phyloP scores from a whole-genome alignment of 2,888 invertebrate species.

The Ryuthela nishihirai region DNA sequence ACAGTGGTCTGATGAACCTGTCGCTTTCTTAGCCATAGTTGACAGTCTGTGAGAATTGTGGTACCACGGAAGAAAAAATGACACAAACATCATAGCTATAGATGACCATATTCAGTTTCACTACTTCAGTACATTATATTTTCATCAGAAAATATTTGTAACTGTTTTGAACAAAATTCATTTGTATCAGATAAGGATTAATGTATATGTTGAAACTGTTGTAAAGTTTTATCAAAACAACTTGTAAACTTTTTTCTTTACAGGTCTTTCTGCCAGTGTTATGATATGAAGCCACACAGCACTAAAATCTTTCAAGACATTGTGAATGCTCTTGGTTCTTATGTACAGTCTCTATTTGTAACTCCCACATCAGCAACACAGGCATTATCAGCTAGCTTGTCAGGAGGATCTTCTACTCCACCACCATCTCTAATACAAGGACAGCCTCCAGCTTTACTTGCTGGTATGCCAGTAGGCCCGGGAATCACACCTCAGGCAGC shows the following conservation, averaged over 20 bases:
- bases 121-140: too few species aligned
- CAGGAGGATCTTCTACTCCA: slow-evolving; percentile 38
- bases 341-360: slow-evolving; percentile 77
- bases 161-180: too few species aligned
- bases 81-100: too few species aligned
- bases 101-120: too few species aligned
- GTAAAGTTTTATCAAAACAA: too few species aligned
- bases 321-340: slow-evolving; percentile 86
- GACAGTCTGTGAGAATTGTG: too few species aligned
- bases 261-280: slow-evolving; percentile 84
- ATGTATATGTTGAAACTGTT: too few species aligned
- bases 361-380: slow-evolving; percentile 12
- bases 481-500: slow-evolving; percentile 83
- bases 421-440: slow-evolving; percentile 54
- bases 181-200: too few species aligned
- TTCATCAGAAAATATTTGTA: too few species aligned
- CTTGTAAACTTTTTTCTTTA: slow-evolving; percentile 40
- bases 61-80: too few species aligned
- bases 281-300: slow-evolving; percentile 79
- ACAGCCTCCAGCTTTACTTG: slow-evolving; percentile 62
- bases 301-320: slow-evolving; percentile 76
- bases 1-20: too few species aligned
- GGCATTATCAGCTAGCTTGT: slow-evolving; percentile 10
- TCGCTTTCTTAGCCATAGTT: too few species aligned
- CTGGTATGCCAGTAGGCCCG: slow-evolving; percentile 65